Evolutionary conservation across 2,888 invertebrate genomes (phyloP), one percentile per base, ranked within the genome.

Genomic region (Homarus gammarus): DNA sequence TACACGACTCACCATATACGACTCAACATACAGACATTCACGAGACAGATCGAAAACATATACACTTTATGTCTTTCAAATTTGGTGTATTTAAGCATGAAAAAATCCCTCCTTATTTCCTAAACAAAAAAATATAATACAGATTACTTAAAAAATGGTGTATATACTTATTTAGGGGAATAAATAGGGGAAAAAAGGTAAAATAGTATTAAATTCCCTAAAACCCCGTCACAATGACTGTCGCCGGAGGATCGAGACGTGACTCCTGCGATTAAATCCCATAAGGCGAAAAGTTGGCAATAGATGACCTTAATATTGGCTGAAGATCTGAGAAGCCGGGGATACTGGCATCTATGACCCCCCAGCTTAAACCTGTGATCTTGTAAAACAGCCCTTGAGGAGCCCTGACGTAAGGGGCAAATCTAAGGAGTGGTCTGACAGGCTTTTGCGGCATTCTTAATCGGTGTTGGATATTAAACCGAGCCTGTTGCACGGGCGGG

Each of bases 221-320:
- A 68, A 70, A 44, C 51, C 64, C 72, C 51, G 68, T 70, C 72
- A 83, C 83, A 83, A 83, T 83, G 73, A 75, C 61, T 73, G 38
- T 51, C 73, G 44, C 51, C 27, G 38, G 75, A 75, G 84, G 84
- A 40, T 85, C 77, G 77, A 85, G 77, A 61, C 77, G 68, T 77
- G 77, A 75, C 73, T 87, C 56, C 61, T 72, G 78, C 87, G 87
- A 81, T 81, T 87, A 87, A 87, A 87, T 81, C 79, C 87, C 38
- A 87, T 81, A 87, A 81, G 72, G 72, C 79, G 81, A 87, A 87
- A 81, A 87, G 87, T 87, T 79, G 87, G 72, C 79, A 81, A 87
- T 81, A 78, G 81, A 87, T 85, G 84, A 86, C 86, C 86, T 86
- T 86, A 86, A 86, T 86, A 86, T 86, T 86, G 86, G 86, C 86